Base-by-base conservation (phyloP, 2,113 vertebrate species). In the Monarcha castaneiventris region DNA sequence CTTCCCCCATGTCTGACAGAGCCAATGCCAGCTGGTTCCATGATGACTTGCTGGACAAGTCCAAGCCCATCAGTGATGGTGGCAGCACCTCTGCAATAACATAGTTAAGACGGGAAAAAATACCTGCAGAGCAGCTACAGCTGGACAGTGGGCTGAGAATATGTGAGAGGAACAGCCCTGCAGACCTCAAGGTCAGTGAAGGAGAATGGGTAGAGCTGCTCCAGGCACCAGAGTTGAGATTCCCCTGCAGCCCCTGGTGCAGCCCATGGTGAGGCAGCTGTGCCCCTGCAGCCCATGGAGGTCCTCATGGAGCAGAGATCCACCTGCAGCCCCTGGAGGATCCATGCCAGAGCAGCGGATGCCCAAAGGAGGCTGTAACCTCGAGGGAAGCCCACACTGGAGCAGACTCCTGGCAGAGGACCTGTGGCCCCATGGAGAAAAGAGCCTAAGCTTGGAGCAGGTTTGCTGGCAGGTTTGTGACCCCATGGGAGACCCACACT, bases 211-310 rank as follows among this genome's bases (percentile, higher is more conserved):
- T 17, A 66, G 51, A 88, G 43, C 10, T 23, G 43, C 22, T 49
- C 27, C 51, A 73, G 43, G 27, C 1, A 0, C 35, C 1, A 2
- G 51, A 66, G 19, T 27, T 1, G 52, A 73, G 21, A n/a, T 39
- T 16, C 19, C 22, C 37, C 32, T 73, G 51, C 41, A 73, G 21
- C 9, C 59, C n/a, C 0, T 51, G 51, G 32, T 9, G 37, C 51
- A 66, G 52, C 1, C 43, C 59, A 5, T 9, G 35, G 35, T 16
- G 58, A 56, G 6, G 26, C 35, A 64, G 43, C 58, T 21, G 32
- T 32, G 35, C 11, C 26, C 25, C 66, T 64, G 67, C 75, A 72
- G 67, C 51, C 11, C 59, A 16, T 4, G 76, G 76, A 15, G 11
- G 9, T 1, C 11, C 37, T 37, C 37, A 37, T 2, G 15, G 10